Base-by-base conservation (phyloP, 2,797 vertebrate species). In the Eidolon dupreanum region DNA sequence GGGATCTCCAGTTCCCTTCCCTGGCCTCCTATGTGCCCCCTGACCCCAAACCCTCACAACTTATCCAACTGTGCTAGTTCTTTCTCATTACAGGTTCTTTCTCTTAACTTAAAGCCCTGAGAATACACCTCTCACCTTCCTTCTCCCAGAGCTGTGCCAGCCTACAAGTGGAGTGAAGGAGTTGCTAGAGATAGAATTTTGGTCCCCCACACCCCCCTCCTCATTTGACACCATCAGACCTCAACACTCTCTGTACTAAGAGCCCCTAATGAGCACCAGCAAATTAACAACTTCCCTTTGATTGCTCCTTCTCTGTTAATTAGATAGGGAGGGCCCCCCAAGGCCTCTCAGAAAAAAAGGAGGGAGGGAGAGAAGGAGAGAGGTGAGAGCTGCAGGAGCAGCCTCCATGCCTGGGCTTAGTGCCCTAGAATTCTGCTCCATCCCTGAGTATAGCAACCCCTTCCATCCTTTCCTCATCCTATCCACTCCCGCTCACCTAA, bases 261-360 rank as follows among this genome's bases (percentile, higher is more conserved):
- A 98, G 97, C 96, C 97, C 90, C 98, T 95, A 98, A 98, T 97
- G 97, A 97, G 97, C 93, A 95, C 86, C 96, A 95, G 98, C 98
- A 36, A 97, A 96, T 97, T 98, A 98, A 96, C 98, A 98, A 97
- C 98, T 98, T 98, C 79, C 71, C 89, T 94, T 98, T 98, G 98
- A 98, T 98, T 98, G 98, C 98, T 97, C 97, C 97, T 96, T 83
- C 89, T 97, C n/a, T 31, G 66, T 61, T 98, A 98, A 98, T 98
- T 98, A 92, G 71, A 96, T 98, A 97, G 78, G 86, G 95, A 96
- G 78, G 43, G 22, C 73, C 90, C 63, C 74, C 73, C 88, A 79
- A 96, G 90, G 55, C 89, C 88, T 95, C 88, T 95, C 65, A 31
- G 43, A 59, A 68, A 89, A 91, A 38, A 43, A 86, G 83, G 38